Evolutionary conservation across 2,113 vertebrate genomes (phyloP).

Genomic region (Cryptoleucopteryx plumbea): DNA sequence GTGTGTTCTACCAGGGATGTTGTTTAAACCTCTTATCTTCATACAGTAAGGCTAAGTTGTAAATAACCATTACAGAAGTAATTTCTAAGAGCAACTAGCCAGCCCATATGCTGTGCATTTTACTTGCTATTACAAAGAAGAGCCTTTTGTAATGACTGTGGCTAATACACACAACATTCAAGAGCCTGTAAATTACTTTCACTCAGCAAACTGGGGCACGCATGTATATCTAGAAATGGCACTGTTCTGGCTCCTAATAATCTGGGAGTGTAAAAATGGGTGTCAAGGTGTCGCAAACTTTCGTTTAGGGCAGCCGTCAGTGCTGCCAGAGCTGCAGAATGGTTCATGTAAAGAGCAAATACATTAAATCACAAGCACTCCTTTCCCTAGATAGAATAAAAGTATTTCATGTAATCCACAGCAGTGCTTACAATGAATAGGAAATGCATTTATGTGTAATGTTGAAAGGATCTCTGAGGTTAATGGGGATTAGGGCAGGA

Average conservation of each 20-base stretch:
- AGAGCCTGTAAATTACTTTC: neutral
- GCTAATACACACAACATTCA: neutral
- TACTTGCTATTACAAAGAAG: neutral
- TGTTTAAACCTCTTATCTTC: neutral
- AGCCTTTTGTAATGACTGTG: neutral
- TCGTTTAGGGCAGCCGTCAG: neutral
- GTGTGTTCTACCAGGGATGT: neutral
- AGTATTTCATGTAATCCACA: neutral
- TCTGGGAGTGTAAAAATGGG: neutral
- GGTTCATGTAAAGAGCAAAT: neutral
- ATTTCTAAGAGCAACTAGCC: neutral
- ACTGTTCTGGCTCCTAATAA: neutral
- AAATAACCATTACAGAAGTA: neutral
- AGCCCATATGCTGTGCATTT: neutral
- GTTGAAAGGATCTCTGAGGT: neutral
- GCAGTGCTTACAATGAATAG: neutral
- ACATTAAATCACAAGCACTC: neutral
- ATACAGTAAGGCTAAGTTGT: neutral
- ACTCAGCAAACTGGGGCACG: neutral
- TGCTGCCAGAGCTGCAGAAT: neutral
- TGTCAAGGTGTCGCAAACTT: neutral
- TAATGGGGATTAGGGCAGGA: neutral
- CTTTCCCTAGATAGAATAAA: neutral
- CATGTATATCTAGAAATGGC: neutral
- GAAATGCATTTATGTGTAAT: neutral